Base-by-base conservation (phyloP, 2,113 vertebrate genomes). In the Colaptes auratus region DNA sequence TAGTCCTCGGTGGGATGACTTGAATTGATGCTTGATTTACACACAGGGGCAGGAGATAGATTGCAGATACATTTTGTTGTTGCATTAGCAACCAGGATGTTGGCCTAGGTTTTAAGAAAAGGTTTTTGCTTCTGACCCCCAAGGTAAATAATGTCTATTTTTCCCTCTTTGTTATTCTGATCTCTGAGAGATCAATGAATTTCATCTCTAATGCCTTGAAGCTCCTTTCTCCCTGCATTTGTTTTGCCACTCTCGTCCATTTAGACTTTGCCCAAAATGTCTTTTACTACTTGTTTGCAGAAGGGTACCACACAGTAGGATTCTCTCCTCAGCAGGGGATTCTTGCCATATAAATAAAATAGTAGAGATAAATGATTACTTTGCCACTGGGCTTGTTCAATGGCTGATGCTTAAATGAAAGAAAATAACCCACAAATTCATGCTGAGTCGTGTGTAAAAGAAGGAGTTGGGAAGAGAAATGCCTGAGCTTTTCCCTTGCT, bases 281-380 rank as follows among this genome's bases (percentile, higher is more conserved):
- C 12, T 93, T 90, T 91, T 56, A 11, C 17, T 48, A 23, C 63
- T 15, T 18, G 31, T 69, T 17, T 84, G 77, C 50, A 74, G 46
- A 25, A 64, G 48, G 35, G 61, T 74, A 69, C 66, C 55, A 4
- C 16, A 0, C 80, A 13, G 3, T 28, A 36, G 64, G 82, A 25
- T 73, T 69, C 79, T 81, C 30, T 52, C 76, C 71, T 73, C 86
- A 66, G 77, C 82, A 23, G 59, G 89, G n/a, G 9, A 77, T n/a
- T 70, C 48, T 64, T 53, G 48, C 58, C 63, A 24, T 60, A 71
- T n/a, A 85, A 86, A 95, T 92, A 67, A 91, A 95, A 59, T 5
- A 80, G 21, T 15, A 23, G 48, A 69, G 61, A 80, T 65, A 86
- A 95, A 91, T 2, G 3, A 65, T 73, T 65, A 18, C 82, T 89